Conservation (phyloP, 2,113 vertebrate genomes). For the Neoarius graeffei region DNA sequence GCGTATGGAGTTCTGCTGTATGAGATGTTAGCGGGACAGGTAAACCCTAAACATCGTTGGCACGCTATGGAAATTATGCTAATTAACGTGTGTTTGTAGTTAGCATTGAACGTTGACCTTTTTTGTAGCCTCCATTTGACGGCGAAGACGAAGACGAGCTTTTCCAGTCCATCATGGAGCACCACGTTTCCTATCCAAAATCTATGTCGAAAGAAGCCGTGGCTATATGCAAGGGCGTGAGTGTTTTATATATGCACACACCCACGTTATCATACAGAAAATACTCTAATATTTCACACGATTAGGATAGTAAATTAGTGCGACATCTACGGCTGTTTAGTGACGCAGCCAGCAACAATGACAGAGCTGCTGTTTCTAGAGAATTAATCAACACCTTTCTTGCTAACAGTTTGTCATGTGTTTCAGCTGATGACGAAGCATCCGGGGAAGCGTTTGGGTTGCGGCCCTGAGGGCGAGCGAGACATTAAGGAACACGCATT, state of each 20-base stretch:
- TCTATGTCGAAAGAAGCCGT: constrained; percentile 98
- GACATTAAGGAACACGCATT: constrained; percentile 97
- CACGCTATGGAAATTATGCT: not conserved
- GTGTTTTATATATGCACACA: constrained; percentile 48
- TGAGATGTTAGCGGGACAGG: constrained; percentile 98
- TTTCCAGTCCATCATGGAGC: constrained; percentile 99
- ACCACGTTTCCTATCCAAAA: constrained; percentile 96
- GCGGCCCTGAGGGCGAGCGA: constrained; percentile 90
- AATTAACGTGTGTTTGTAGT: too few relatives aligned
- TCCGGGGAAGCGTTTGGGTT: constrained; percentile 92
- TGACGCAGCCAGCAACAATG: too few relatives aligned
- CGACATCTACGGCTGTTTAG: too few relatives aligned
- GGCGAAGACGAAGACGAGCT: constrained; percentile 97
- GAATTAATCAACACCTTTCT: too few relatives aligned
- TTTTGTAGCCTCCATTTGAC: constrained; percentile 89
- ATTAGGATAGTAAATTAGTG: not conserved
- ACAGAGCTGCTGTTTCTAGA: too few relatives aligned
- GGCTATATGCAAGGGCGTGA: constrained; percentile 97
- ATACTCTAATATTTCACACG: too few relatives aligned
- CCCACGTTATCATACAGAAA: not conserved
- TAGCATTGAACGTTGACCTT: not conserved
- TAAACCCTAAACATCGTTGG: constrained; percentile 58
- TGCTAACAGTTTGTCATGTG: not conserved
- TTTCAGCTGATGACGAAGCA: constrained; percentile 97
- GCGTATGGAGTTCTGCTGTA: constrained; percentile 96